Conservation (phyloP, 1,140 invertebrate species). For the Euura lappo region DNA sequence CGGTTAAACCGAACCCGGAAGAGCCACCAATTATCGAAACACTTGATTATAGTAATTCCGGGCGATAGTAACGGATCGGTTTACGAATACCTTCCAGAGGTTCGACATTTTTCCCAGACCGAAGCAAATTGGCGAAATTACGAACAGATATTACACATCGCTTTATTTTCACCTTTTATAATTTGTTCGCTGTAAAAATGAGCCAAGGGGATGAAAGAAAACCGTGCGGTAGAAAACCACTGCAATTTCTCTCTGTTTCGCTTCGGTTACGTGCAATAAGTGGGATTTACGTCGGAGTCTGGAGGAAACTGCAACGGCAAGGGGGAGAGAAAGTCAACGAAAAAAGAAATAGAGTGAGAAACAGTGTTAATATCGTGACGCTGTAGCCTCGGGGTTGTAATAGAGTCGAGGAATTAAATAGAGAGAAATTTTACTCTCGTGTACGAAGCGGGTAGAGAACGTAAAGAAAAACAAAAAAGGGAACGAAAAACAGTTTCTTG, state of each 20-base stretch:
- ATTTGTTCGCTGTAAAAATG: too few species aligned
- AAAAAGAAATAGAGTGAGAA: neutral
- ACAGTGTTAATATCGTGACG: neutral
- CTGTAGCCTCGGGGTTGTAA: neutral
- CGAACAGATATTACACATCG: too few species aligned
- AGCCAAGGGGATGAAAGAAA: too few species aligned
- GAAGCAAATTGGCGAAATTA: too few species aligned
- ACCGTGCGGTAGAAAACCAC: neutral
- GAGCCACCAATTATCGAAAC: slow-evolving; percentile 5
- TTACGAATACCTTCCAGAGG: neutral
- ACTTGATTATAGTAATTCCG: neutral
- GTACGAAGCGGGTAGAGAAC: too few species aligned
- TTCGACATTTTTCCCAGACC: neutral
- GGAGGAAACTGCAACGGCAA: neutral
- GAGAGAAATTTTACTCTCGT: too few species aligned
- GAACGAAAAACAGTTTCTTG: too few species aligned
- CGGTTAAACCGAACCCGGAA: neutral
- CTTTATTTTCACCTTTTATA: too few species aligned
- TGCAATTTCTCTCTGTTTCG: neutral
- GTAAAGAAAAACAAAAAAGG: too few species aligned
- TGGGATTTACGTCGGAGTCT: neutral
- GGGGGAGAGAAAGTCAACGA: too few species aligned
- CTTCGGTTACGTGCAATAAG: neutral
- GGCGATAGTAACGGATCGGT: neutral
- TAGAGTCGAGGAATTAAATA: too few species aligned